Base-by-base conservation (phyloP, 1,140 invertebrate genomes). In the Anoplophora glabripennis region DNA sequence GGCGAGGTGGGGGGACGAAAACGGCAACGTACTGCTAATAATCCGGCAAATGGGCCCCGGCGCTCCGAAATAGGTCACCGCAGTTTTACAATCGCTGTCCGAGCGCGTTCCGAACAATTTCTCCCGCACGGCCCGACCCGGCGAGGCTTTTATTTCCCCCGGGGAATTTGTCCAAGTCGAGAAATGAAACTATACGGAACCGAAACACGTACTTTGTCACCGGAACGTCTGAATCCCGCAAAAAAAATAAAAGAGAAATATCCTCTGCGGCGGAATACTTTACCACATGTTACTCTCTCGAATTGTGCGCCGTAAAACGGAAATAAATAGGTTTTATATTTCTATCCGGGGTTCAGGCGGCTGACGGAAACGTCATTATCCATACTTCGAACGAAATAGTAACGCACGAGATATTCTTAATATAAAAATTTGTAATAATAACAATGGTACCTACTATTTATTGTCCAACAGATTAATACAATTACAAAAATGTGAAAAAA, bases 111-210 rank as follows among this genome's bases (percentile, higher is more conserved):
- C 68, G 61, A 66, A 60, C 63, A 70, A 72, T 70, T 72, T 72
- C 68, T 66, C 62, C 61, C 33, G 55, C 57, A 57, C 65, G 60
- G 49, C 51, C 57, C 61, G 62, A 63, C 37, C 60, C 69, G 65
- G 68, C 67, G 66, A 71, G 70, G 68, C 68, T 70, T 72, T 70
- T 72, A 70, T 70, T 68, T 70, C 66, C 68, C 59, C 64, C 15
- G 49, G 66, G 70, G 70, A 72, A 72, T 72, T 70, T 68, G 65
- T 68, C 64, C 67, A 59, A 61, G 63, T 67, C 67, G 59, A 53
- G 59, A 67, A 69, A 66, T 64, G 62, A 68, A 68, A 66, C 66
- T 66, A 58, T 64, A 64, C 61, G 59, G 57, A 69, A 69, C 59
- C 63, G 65, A 67, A 65, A 69, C 67, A 69, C 67, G 67, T 69